phyloP scores from a whole-genome alignment of 2,888 invertebrate species.

The Anticlea derivata region DNA sequence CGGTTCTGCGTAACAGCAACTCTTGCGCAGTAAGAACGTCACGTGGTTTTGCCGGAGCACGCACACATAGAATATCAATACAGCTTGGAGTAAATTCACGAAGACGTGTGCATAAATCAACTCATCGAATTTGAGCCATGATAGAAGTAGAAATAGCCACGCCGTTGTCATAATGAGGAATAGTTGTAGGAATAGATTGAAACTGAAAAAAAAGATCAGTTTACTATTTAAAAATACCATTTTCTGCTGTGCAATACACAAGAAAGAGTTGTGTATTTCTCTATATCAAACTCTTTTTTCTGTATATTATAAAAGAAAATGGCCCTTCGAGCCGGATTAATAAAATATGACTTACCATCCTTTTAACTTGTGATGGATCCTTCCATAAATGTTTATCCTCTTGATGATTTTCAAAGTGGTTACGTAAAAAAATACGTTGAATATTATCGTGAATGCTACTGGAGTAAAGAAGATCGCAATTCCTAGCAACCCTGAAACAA shows the following conservation, averaged over 20 bases:
- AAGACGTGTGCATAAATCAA: slow-evolving; percentile 90
- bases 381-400: slow-evolving; percentile 91
- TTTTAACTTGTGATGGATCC: slow-evolving; percentile 93
- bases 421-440: slow-evolving; percentile 91
- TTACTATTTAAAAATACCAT: no score
- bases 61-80: slow-evolving; percentile 90
- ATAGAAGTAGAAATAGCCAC: slow-evolving; percentile 90
- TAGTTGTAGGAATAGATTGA: slow-evolving; percentile 90
- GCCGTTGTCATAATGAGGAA: slow-evolving; percentile 89
- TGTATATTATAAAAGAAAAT: no score
- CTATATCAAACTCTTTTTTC: no score
- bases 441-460: slow-evolving; percentile 90
- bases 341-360: slow-evolving; percentile 86
- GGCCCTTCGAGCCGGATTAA: neutral
- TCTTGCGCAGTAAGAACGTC: slow-evolving; percentile 89
- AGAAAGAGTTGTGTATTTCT: no score
- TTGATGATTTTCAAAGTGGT: slow-evolving; percentile 91
- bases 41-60: slow-evolving; percentile 91
- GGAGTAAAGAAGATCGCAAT: slow-evolving; percentile 93
- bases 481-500: slow-evolving; percentile 88
- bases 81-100: slow-evolving; percentile 90
- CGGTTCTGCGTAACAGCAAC: slow-evolving; percentile 90
- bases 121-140: slow-evolving; percentile 89
- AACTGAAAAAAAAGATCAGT: slow-evolving; percentile 84
- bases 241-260: no score